Evolutionary conservation across 1,140 invertebrate genomes (phyloP).

Genomic region (Rhyzopertha dominica): DNA sequence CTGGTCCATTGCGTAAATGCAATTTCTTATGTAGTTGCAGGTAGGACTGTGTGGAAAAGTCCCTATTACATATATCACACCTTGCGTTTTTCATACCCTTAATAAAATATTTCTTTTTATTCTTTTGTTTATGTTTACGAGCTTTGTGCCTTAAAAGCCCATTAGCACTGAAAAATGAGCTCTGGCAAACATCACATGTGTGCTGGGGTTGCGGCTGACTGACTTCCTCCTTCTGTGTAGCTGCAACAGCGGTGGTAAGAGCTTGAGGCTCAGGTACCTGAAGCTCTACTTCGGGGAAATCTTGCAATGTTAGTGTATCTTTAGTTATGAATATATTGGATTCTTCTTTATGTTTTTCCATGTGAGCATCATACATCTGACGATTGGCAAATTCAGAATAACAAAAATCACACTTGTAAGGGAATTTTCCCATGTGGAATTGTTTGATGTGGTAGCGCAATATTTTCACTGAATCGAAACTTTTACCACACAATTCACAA

Average conservation of each 20-base stretch:
- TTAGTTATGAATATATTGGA: constrained; percentile 13
- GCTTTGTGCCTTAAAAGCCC: constrained; percentile 35
- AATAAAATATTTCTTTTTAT: constrained; percentile 39
- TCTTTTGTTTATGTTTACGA: constrained; percentile 35
- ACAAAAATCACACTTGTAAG: constrained; percentile 36
- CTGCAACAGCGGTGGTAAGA: no score
- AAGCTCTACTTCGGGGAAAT: constrained; percentile 23
- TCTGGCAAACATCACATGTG: constrained; percentile 32
- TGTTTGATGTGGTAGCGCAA: constrained; percentile 34
- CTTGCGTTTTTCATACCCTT: constrained; percentile 41
- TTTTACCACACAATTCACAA: constrained; percentile 33
- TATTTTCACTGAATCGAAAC: constrained; percentile 23
- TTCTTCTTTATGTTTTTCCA: constrained; percentile 25
- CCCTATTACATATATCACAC: constrained; percentile 40
- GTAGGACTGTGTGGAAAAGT: constrained; percentile 39
- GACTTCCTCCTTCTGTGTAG: no score
- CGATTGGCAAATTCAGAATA: constrained; percentile 23
- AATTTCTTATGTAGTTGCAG: constrained; percentile 38
- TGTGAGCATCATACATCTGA: constrained; percentile 30
- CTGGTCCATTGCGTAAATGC: constrained; percentile 33
- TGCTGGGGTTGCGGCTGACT: background rate
- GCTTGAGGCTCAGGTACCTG: no score
- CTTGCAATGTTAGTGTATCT: constrained; percentile 32
- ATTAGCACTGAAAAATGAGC: constrained; percentile 29
- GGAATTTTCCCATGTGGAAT: constrained; percentile 36